phyloP scores from a whole-genome alignment of 2,113 vertebrate species.

The Phoxinus phoxinus region DNA sequence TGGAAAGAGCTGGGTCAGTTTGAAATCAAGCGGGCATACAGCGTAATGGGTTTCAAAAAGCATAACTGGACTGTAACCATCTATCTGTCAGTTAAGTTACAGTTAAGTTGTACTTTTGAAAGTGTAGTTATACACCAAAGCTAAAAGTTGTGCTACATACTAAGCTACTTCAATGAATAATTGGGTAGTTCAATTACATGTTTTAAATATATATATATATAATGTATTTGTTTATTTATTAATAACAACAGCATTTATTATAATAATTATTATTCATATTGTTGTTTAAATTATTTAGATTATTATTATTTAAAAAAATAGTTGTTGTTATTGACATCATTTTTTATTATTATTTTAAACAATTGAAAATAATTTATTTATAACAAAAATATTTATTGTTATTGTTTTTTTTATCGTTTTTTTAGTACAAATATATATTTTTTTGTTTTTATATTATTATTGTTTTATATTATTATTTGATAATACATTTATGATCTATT shows the following conservation, averaged over 20 bases:
- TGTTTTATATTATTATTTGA: background rate
- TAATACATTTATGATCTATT: no score
- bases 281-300: no score
- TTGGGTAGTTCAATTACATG: no score
- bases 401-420: no score
- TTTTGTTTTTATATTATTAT: background rate
- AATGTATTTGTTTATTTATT: no score
- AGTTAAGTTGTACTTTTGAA: background rate
- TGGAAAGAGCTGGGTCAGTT: background rate
- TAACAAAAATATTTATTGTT: no score
- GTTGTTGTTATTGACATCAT: background rate
- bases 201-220: no score
- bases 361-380: background rate
- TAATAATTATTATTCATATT: no score
- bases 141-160: background rate
- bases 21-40: background rate
- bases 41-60: background rate
- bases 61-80: background rate
- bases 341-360: background rate
- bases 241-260: no score
- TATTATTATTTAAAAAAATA: no score
- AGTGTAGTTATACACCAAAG: background rate
- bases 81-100: background rate
- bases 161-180: background rate
- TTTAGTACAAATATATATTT: no score